Evolutionary conservation across 1,140 invertebrate genomes (phyloP).

Genomic region (Trinorchestia longiramus): DNA sequence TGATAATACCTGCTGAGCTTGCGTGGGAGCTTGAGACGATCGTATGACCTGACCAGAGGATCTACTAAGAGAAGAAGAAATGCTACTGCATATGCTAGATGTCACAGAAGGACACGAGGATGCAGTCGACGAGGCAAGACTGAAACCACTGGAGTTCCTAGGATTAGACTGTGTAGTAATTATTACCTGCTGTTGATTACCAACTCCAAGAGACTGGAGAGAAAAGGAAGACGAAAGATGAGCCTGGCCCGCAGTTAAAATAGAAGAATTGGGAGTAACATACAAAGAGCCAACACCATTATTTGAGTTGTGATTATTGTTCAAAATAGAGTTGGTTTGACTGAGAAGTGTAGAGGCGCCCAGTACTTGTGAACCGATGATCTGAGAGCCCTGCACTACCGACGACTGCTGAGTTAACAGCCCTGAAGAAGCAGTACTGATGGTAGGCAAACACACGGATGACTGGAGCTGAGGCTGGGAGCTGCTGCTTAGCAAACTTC

Average conservation of each 20-base stretch:
- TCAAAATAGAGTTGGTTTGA: background rate
- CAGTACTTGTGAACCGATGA: slow-evolving; percentile 21
- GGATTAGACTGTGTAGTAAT: slow-evolving; percentile 10
- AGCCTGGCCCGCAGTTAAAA: background rate
- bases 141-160: background rate
- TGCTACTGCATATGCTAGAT: background rate
- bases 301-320: background rate
- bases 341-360: background rate
- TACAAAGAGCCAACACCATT: background rate
- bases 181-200: slow-evolving; percentile 41
- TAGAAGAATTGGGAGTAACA: slow-evolving; percentile 45
- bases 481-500: slow-evolving; percentile 25
- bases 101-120: background rate
- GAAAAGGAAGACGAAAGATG: slow-evolving; percentile 42
- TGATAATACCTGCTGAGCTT: background rate
- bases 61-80: background rate
- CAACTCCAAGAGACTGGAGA: background rate
- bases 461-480: slow-evolving; percentile 5
- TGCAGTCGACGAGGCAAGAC: background rate
- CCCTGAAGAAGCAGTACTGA: slow-evolving; percentile 19
- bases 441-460: slow-evolving; percentile 18
- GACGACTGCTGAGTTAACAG: background rate
- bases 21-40: background rate
- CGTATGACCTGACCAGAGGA: background rate
- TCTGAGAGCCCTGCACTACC: slow-evolving; percentile 20